Percentiles rank a stretch among this genome's conserved stretches.
These are phyloP conservation scores for Myotis brandtii DNA, from an alignment of 2,113 vertebrate species.

Conservation along the genomic window DNA sequence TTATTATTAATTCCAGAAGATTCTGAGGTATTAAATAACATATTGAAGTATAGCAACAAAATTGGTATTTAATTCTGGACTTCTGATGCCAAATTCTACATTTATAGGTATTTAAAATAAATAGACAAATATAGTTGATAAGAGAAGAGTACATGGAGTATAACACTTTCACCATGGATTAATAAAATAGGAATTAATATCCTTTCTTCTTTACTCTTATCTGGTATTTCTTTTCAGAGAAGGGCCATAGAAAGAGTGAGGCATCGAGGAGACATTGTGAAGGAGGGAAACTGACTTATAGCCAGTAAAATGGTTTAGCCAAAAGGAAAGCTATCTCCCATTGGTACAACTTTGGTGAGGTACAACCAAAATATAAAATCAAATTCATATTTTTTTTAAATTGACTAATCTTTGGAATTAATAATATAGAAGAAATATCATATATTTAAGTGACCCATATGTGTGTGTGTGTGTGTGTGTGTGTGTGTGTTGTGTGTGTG, in stretches of 20 bases:
- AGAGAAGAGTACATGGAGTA: not conserved
- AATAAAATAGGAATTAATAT: not conserved
- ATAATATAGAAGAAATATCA: not conserved
- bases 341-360: not conserved
- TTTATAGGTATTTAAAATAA: not conserved
- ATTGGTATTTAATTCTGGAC: not conserved
- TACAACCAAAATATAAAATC: not conserved
- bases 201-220: not conserved
- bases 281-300: not conserved
- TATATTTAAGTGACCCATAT: not conserved
- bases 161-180: not conserved
- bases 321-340: not conserved
- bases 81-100: not conserved
- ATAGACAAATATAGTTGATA: not conserved
- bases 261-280: not conserved
- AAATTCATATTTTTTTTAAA: slow-evolving; percentile 30
- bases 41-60: not conserved
- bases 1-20: slow-evolving; percentile 29
- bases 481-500: not conserved
- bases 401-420: not conserved
- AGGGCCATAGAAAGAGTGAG: not conserved
- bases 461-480: not conserved
- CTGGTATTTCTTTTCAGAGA: not conserved
- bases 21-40: not conserved
- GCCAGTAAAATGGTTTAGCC: not conserved